These are phyloP conservation scores for Drosophila pseudotakahashii DNA, from an alignment of 2,888 invertebrate species.

Conservation along the genomic window DNA sequence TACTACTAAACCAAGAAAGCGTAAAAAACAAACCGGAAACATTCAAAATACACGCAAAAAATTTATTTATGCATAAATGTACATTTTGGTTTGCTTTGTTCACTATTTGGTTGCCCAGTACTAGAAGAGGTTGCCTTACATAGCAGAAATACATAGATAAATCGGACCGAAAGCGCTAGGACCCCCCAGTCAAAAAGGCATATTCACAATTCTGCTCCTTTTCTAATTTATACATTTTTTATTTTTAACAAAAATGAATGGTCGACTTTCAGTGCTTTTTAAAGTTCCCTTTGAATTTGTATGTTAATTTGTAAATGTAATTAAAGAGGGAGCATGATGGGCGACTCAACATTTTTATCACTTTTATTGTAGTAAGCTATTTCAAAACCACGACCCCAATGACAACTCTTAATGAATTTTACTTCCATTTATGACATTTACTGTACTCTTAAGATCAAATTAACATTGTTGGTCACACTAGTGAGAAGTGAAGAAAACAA, in stretches of 20 bases:
- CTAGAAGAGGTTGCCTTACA: constrained; percentile 34
- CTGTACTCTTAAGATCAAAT: constrained; percentile 51
- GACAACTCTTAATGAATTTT: constrained; percentile 67
- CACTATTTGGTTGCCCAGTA: constrained; percentile 35
- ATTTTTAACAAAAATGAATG: too few species aligned
- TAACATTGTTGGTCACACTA: constrained; percentile 39
- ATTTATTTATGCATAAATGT: constrained; percentile 65
- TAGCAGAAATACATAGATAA: constrained; percentile 24
- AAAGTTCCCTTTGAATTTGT: too few species aligned
- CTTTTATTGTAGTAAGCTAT: constrained; percentile 37
- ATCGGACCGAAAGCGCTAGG: background rate
- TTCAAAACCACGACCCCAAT: constrained; percentile 15
- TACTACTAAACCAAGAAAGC: constrained; percentile 68
- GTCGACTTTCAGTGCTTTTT: too few species aligned
- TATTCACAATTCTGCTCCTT: background rate
- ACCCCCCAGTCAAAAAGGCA: too few species aligned
- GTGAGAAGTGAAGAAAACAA: constrained; percentile 12
- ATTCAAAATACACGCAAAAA: constrained; percentile 44
- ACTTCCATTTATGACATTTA: constrained; percentile 71
- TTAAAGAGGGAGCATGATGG: background rate
- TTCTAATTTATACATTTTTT: background rate
- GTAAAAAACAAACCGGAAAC: constrained; percentile 47
- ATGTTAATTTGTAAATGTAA: background rate
- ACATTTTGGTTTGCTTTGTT: constrained; percentile 40
- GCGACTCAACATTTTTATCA: too few species aligned